Conservation (phyloP, 1,140 invertebrate genomes). For the Elysia chlorotica region DNA sequence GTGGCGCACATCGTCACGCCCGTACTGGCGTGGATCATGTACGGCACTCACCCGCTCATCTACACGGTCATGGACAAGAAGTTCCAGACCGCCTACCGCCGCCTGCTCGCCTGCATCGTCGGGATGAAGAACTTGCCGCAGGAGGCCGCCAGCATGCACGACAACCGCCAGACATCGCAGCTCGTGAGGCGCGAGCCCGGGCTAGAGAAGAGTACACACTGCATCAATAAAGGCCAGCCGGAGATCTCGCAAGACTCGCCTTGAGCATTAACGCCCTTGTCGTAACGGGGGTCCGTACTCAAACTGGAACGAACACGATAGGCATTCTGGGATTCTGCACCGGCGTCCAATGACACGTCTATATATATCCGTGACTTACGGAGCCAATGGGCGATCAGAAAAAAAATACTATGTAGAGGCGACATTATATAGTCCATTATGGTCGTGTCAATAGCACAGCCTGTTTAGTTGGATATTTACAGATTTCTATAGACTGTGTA, state of each 20-base stretch:
- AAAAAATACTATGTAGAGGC: too few relatives aligned
- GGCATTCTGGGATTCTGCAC: too few relatives aligned
- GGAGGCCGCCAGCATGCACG: too few relatives aligned
- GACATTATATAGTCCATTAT: too few relatives aligned
- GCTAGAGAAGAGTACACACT: not conserved
- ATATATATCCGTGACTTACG: too few relatives aligned
- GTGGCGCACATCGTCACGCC: conserved; percentile 43
- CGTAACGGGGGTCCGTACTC: not conserved
- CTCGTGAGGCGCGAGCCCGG: too few relatives aligned
- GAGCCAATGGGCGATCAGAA: too few relatives aligned
- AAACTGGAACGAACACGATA: not conserved
- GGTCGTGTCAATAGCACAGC: too few relatives aligned
- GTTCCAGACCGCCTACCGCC: conserved; percentile 37
- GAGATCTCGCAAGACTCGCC: not conserved
- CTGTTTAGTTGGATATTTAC: too few relatives aligned
- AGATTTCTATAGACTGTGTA: too few relatives aligned
- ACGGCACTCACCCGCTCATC: conserved; percentile 43
- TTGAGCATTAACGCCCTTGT: not conserved
- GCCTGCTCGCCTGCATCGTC: conserved; percentile 27
- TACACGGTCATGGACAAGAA: conserved; percentile 46
- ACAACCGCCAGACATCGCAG: not conserved
- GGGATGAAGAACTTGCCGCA: not conserved
- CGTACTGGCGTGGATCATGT: conserved; percentile 39
- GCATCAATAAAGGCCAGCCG: not conserved
- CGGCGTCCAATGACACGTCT: too few relatives aligned